These are phyloP conservation scores for Fukomys damarensis DNA, from an alignment of 2,113 vertebrate genomes.

Conservation along the genomic window DNA sequence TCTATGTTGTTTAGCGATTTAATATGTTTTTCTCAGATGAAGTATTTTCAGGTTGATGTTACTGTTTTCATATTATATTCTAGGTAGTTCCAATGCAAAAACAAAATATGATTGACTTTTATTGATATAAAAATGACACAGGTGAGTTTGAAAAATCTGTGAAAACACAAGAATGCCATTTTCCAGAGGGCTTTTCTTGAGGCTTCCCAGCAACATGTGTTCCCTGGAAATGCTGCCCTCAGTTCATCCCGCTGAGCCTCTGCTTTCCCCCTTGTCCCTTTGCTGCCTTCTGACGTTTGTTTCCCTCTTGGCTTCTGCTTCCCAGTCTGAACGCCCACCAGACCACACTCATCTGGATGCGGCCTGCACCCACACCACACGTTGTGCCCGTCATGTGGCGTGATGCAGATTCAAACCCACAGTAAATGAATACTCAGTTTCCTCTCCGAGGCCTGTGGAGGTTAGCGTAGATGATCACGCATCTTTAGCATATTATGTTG, in stretches of 20 bases:
- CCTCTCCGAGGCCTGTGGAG: not conserved
- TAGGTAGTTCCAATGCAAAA: not conserved
- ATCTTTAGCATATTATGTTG: not conserved
- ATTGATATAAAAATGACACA: not conserved
- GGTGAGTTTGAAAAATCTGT: constrained; percentile 7
- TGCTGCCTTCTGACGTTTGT: not conserved
- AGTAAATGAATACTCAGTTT: not conserved
- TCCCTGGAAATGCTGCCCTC: not conserved
- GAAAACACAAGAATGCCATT: not conserved
- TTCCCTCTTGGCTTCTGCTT: not conserved
- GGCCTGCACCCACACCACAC: not conserved
- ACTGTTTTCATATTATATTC: constrained; percentile 11
- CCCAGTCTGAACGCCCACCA: not conserved
- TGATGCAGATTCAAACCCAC: not conserved
- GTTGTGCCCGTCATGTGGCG: not conserved
- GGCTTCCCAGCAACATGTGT: not conserved
- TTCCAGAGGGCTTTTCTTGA: not conserved
- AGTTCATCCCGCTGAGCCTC: not conserved
- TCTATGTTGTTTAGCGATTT: constrained; percentile 11
- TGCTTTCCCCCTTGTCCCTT: not conserved
- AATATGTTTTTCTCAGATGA: constrained; percentile 33
- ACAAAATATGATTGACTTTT: not conserved
- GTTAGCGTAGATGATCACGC: not conserved
- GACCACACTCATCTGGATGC: not conserved
- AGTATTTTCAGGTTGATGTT: constrained; percentile 46